Conservation (phyloP, 2,113 vertebrate species). For the Stigmatopora argus region DNA sequence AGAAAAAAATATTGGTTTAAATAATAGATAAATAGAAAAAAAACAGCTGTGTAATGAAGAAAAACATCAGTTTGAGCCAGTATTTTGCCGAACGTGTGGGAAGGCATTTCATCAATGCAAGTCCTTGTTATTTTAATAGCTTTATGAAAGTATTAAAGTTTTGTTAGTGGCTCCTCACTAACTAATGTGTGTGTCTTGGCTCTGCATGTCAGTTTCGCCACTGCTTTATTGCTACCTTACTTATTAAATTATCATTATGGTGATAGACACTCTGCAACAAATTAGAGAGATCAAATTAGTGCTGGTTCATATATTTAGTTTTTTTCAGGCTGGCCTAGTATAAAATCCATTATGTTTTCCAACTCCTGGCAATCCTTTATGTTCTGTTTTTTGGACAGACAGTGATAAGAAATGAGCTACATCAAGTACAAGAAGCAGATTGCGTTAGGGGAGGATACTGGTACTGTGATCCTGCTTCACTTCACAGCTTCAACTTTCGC, state of each 20-base stretch:
- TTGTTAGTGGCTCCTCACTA: no score
- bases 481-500: no score
- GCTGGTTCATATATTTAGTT: neutral
- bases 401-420: neutral
- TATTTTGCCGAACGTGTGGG: no score
- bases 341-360: conserved; percentile 3
- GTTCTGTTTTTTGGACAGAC: neutral
- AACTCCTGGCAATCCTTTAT: neutral
- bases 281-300: neutral
- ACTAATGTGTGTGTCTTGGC: neutral
- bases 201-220: neutral
- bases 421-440: neutral
- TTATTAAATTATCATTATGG: neutral
- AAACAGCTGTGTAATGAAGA: no score
- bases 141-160: no score
- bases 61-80: no score
- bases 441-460: no score
- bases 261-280: neutral
- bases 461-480: no score
- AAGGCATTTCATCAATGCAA: neutral
- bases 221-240: conserved; percentile 1
- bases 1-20: no score
- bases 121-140: neutral
- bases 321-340: neutral
- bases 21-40: no score